These are phyloP conservation scores for Rafetus swinhoei DNA, from an alignment of 2,113 vertebrate genomes.

Conservation along the genomic window DNA sequence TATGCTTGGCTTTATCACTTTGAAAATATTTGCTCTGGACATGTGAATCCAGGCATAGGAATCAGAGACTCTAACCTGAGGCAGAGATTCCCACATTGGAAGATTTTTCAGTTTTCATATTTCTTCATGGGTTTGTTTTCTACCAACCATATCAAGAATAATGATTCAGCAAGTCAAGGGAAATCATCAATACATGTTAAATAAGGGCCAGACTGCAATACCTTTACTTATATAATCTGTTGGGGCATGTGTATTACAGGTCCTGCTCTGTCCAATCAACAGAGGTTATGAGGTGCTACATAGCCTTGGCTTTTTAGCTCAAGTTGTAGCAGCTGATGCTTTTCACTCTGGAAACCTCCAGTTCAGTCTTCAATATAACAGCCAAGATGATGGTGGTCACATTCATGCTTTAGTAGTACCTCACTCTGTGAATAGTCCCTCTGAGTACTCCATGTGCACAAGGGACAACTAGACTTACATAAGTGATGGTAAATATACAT, in stretches of 20 bases:
- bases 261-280: rapidly evolving
- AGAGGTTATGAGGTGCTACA: neutral
- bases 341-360: neutral
- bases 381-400: neutral
- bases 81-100: too few relatives aligned
- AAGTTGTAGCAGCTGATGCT: neutral
- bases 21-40: neutral
- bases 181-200: neutral
- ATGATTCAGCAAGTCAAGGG: rapidly evolving
- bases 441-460: neutral
- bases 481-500: neutral
- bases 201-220: too few relatives aligned
- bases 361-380: neutral
- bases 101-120: neutral
- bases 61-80: neutral
- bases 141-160: neutral
- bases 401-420: neutral
- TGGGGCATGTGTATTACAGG: rapidly evolving
- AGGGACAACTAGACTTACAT: neutral
- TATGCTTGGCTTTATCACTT: neutral
- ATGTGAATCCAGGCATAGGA: neutral
- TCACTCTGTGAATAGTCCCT: neutral
- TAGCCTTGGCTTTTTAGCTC: neutral
- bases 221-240: rapidly evolving
- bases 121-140: neutral